Percentiles rank a stretch among this genome's conserved stretches.
Evolutionary conservation across 2,113 vertebrate species (phyloP).

Genomic region (Perognathus longimembris): DNA sequence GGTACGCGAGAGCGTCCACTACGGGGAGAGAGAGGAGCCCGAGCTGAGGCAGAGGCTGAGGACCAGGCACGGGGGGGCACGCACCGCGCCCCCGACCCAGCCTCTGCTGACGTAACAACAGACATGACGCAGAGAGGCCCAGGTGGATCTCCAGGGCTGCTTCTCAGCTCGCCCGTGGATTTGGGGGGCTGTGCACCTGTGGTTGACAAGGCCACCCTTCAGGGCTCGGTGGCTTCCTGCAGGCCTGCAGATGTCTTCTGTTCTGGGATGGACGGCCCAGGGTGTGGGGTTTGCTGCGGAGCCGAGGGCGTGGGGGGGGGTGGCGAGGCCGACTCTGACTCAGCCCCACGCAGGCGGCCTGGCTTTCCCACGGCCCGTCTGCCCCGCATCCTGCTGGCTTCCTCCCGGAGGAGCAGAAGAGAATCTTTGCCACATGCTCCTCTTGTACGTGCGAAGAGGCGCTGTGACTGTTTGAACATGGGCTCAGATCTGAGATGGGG

Average conservation of each 20-base stretch:
- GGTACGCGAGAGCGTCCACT: rapidly evolving
- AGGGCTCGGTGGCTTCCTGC: rapidly evolving
- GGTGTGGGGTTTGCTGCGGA: too few species aligned
- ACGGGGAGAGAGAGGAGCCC: too few species aligned
- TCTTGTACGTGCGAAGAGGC: background rate
- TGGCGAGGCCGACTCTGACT: background rate
- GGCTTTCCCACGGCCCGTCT: background rate
- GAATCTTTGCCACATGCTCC: background rate
- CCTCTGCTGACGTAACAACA: background rate
- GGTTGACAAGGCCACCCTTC: too few species aligned
- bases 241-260: background rate
- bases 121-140: background rate
- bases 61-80: rapidly evolving
- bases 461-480: background rate
- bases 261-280: background rate
- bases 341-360: background rate
- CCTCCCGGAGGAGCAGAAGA: background rate
- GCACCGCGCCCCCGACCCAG: rapidly evolving
- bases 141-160: too few species aligned
- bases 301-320: too few species aligned
- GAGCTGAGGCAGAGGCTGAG: rapidly evolving
- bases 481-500: background rate
- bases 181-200: background rate
- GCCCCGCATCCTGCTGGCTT: too few species aligned
- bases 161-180: too few species aligned